Evolutionary conservation across 2,113 vertebrate genomes (phyloP), one percentile per base, ranked within the genome.

Genomic region (Coreoperca whiteheadi): DNA sequence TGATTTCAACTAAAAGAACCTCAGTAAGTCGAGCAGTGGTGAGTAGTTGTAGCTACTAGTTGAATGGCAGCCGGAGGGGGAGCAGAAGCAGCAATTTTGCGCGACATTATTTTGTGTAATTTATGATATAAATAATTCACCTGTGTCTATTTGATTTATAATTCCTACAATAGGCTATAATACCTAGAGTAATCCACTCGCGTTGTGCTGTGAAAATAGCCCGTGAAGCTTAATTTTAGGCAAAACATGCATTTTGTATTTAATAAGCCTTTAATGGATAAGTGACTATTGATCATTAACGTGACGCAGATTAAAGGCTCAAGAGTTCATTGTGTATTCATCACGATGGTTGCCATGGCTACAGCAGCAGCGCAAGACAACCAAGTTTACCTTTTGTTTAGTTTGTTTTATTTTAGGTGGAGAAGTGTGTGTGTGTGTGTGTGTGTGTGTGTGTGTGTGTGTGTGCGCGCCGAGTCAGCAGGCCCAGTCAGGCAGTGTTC

Each of bases 401-500:
- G n/a, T n/a, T 12, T 14, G 10, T 59, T 50, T 14, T 6, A n/a
- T 30, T 30, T 56, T 3, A 57, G 25, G 32, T 20, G 32, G 50
- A 57, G 56, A 59, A 10, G 3, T 39, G 5, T n/a, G 2, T 54
- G 23, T 37, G 8, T 77, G 1, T 66, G 1, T 25, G 10, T 37
- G 46, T 53, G 53, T 23, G 20, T 82, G 16, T 41, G 1, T 41
- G 23, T 65, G 28, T 66, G 37, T 56, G 66, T 54, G 39, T 76
- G 69, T 70, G 63, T 25, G 28, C 8, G 5, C 23, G 81, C 80
- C 20, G 9, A 79, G 48, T 87, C 74, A 87, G 77, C 81, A 16
- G 68, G 50, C 50, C n/a, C 61, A 61, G 59, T 54, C 48, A 72
- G 60, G 57, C 72, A 72, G 53, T 2, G 34, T 32, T 67, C 59